Evolutionary conservation across 2,888 invertebrate species (phyloP), one percentile per base, ranked within the genome.

Genomic region (Limnephilus rhombicus): DNA sequence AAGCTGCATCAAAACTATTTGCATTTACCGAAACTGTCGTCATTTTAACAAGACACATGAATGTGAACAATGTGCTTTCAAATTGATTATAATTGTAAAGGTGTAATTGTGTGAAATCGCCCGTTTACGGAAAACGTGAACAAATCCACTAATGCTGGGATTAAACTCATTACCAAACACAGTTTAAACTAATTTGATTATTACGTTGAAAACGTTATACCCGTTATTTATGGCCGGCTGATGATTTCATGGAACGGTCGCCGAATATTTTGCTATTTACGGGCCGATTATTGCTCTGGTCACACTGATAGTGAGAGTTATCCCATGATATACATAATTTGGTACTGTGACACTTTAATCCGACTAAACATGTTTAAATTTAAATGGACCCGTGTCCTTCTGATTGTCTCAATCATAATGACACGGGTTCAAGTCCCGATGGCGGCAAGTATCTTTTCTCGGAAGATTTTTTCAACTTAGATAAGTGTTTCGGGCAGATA

Each of bases 161-260:
- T 92, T 92, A 91, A 90, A 92, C 83, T 92, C 92, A 91, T 91
- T 92, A 92, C 90, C 92, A 85, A 93, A 91, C 88, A 92, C 88
- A 92, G 93, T 92, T 89, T 90, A 81, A 92, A 90, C 89, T 93
- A 92, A 93, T 92, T 92, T 91, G 88, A 93, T 93, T 93, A 93
- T 92, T 92, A 83, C 80, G 89, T n/a, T 83, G 37, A 29, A 87
- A 87, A 34, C 29, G 85, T 41, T 45, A 86, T 86, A 18, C 68
- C 80, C 34, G 80, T 24, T 89, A 81, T 89, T 89, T 89, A 89
- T 81, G 81, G 37, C n/a, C 81, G 45, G 18, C 41, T 81, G 81
- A 81, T 89, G 89, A 89, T 89, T 89, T 15, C 81, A 89, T 45
- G 29, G 89, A 37, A 31, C 31, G 68, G 24, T 87, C 87, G 12